These are phyloP conservation scores for Chaenodraco wilsoni DNA, from an alignment of 2,797 vertebrate genomes.

Conservation along the genomic window DNA sequence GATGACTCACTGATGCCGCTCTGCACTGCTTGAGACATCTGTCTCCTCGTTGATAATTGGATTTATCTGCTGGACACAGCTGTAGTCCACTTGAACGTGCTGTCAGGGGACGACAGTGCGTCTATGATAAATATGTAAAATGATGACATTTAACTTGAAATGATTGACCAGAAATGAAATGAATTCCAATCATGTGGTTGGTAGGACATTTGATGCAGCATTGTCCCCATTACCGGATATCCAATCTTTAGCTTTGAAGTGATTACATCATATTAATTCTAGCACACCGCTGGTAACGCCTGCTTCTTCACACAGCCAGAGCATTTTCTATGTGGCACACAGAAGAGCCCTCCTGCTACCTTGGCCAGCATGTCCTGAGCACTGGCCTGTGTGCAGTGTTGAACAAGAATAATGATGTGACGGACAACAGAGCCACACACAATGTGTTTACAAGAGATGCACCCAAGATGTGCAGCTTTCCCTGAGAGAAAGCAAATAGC, in stretches of 20 bases:
- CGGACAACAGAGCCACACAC: slow-evolving; percentile 26
- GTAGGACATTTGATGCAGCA: background rate
- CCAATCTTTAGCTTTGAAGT: background rate
- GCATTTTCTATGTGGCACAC: background rate
- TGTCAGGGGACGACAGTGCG: slow-evolving; percentile 5
- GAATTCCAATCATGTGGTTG: background rate
- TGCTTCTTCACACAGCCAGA: background rate
- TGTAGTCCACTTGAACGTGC: slow-evolving; percentile 2
- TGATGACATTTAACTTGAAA: background rate
- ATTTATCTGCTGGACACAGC: slow-evolving; percentile 36
- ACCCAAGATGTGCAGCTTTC: slow-evolving; percentile 9
- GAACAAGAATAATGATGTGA: slow-evolving; percentile 34
- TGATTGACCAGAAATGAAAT: background rate
- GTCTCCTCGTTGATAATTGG: slow-evolving; percentile 50
- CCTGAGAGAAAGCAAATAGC: slow-evolving; percentile 16
- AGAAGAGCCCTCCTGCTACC: background rate
- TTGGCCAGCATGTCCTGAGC: slow-evolving; percentile 9
- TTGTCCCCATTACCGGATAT: background rate
- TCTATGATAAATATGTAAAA: slow-evolving; percentile 2
- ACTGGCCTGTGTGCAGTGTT: background rate
- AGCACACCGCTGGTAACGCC: background rate
- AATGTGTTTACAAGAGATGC: slow-evolving; percentile 38
- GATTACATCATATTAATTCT: background rate
- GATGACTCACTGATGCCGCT: slow-evolving; percentile 26
- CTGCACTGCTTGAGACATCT: slow-evolving; percentile 39